Base-by-base conservation (phyloP, 2,113 vertebrate genomes). In the Mionectes macconnelli region DNA sequence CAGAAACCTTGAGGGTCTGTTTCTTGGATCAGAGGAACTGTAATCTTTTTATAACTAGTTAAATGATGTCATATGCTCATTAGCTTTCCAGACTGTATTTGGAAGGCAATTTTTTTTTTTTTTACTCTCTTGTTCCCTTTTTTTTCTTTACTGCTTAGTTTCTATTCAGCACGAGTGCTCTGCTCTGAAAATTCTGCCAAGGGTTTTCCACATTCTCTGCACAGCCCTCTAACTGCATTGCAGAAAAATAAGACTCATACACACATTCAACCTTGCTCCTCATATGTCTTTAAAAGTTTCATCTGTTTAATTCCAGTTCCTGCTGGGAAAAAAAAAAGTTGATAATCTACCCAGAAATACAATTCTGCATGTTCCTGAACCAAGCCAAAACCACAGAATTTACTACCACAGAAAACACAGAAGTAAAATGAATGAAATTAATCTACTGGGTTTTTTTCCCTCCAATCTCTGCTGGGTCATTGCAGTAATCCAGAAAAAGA, bases 181-280 rank as follows among this genome's bases (percentile, higher is more conserved):
- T 92, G 83, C 92, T 93, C 93, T 95, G 96, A 97, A 94, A 96
- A 96, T 73, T 84, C 97, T 96, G 93, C 91, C 94, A 94, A 96
- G 95, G 93, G 93, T 96, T 95, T 97, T 97, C 94, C 96, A 97
- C 91, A 97, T 97, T 96, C 97, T 80, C 92, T 92, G 90, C 95
- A 97, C 95, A 97, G 63, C 55, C 76, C 76, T 95, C 70, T 96
- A 97, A 96, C 96, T 96, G 97, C 97, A 97, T 91, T 97, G 97
- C 97, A 97, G 96, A 95, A 96, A 96, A 97, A 95, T 95, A 95
- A 90, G 78, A 76, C 95, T 94, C 95, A 68, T 87, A 91, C 60
- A 95, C 91, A 94, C 92, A 90, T 84, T 87, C 94, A 96, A 90
- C 91, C 94, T 95, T 93, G 88, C 72, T 91, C 83, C 78, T 89